Conservation (phyloP, 2,888 invertebrate genomes). For the Anthophora plumipes region DNA sequence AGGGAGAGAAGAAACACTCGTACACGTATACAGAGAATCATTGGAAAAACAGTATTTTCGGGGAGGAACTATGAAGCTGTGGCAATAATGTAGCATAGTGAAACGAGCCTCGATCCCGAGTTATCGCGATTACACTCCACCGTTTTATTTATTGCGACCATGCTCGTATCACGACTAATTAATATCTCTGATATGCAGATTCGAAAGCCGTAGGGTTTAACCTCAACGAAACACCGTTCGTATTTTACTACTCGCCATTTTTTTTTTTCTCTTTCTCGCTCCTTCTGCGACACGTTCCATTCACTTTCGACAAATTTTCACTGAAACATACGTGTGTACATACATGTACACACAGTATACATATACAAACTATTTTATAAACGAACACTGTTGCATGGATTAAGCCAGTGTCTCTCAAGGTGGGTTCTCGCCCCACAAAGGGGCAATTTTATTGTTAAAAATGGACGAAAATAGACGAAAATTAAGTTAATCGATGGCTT, state of each 20-base stretch:
- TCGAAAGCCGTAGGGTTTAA: not conserved
- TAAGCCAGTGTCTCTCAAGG: too few relatives aligned
- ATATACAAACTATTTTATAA: too few relatives aligned
- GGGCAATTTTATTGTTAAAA: constrained; percentile 15
- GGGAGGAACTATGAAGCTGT: not conserved
- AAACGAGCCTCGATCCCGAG: constrained; percentile 8
- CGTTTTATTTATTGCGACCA: constrained; percentile 54
- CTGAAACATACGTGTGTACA: too few relatives aligned
- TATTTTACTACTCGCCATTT: not conserved
- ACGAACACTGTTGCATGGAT: too few relatives aligned
- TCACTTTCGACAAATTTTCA: not conserved
- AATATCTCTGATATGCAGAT: constrained; percentile 59
- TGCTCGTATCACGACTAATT: constrained; percentile 38
- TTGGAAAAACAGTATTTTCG: not conserved
- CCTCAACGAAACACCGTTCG: constrained; percentile 18
- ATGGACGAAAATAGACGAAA: not conserved
- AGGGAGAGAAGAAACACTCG: not conserved
- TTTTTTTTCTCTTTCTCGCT: not conserved
- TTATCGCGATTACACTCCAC: constrained; percentile 47
- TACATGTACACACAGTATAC: too few relatives aligned
- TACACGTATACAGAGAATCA: not conserved
- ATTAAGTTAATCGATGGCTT: too few relatives aligned
- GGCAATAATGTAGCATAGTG: constrained; percentile 23
- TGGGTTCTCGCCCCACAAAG: too few relatives aligned
- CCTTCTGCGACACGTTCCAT: too few relatives aligned